These are phyloP conservation scores for Iguana delicatissima DNA, from an alignment of 2,797 vertebrate genomes.

Conservation along the genomic window DNA sequence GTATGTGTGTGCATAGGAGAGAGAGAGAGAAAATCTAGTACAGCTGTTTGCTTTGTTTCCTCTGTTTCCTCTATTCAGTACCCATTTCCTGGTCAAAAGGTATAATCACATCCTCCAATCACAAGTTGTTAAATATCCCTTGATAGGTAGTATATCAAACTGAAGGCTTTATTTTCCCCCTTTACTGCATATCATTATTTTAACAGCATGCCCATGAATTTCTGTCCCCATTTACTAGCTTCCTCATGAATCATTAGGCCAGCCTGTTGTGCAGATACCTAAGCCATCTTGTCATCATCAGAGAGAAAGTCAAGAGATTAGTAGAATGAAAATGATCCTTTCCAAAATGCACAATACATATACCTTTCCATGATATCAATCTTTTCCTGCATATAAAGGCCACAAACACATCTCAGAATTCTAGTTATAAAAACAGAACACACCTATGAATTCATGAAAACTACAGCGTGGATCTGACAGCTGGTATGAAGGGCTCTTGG, in stretches of 20 bases:
- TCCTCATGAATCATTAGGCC: neutral
- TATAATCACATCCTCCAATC: neutral
- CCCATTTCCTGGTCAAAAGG: neutral
- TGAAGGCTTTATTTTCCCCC: neutral
- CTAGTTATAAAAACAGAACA: neutral
- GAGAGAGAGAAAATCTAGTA: too few species aligned
- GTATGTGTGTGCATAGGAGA: too few species aligned
- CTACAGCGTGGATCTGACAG: neutral
- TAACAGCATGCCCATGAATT: constrained; percentile 15
- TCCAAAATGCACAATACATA: neutral
- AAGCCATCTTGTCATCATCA: neutral
- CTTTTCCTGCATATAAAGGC: neutral
- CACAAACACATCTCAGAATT: neutral
- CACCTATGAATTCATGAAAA: neutral
- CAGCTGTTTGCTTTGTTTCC: neutral
- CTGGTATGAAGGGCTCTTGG: too few species aligned
- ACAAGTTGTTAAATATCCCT: neutral
- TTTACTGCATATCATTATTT: constrained; percentile 14
- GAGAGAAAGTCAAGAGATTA: neutral
- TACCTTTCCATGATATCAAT: neutral
- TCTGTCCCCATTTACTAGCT: neutral
- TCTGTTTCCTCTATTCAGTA: neutral
- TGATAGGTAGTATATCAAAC: constrained; percentile 6
- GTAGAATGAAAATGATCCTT: neutral
- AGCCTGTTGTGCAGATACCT: neutral